Percentiles rank a stretch among this genome's conserved stretches.
Evolutionary conservation across 2,113 vertebrate genomes (phyloP).

Genomic region (Cavia porcellus): DNA sequence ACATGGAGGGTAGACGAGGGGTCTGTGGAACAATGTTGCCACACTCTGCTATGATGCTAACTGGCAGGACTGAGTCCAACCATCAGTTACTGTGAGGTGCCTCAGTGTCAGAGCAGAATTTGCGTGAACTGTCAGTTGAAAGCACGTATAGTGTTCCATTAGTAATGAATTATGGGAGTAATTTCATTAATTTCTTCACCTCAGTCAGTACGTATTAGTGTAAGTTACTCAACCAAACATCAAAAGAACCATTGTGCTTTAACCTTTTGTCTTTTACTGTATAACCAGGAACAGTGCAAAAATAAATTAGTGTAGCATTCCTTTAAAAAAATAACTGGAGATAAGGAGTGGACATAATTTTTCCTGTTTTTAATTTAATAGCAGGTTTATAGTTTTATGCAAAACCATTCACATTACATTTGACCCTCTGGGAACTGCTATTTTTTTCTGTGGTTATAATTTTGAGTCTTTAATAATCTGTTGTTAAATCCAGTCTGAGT

Average conservation of each 20-base stretch:
- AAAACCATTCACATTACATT: slow-evolving; percentile 88
- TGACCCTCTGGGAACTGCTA: slow-evolving; percentile 88
- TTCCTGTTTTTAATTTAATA: slow-evolving; percentile 91
- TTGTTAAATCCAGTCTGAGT: slow-evolving; percentile 89
- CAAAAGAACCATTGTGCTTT: slow-evolving; percentile 87
- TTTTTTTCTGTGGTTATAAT: slow-evolving; percentile 86
- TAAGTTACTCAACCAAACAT: slow-evolving; percentile 89
- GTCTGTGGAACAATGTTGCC: slow-evolving; percentile 52
- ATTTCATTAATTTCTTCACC: slow-evolving; percentile 91
- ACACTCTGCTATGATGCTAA: slow-evolving; percentile 64
- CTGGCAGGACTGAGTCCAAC: slow-evolving; percentile 63
- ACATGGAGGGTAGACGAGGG: slow-evolving; percentile 76
- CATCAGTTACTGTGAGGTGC: slow-evolving; percentile 70
- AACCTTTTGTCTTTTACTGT: slow-evolving; percentile 86
- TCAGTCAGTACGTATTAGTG: slow-evolving; percentile 86
- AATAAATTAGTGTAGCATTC: slow-evolving; percentile 87
- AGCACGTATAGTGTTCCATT: slow-evolving; percentile 86
- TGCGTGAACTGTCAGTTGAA: slow-evolving; percentile 83
- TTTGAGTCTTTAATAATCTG: slow-evolving; percentile 91
- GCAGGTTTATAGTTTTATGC: slow-evolving; percentile 91
- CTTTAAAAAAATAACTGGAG: slow-evolving; percentile 84
- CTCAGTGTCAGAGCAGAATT: slow-evolving; percentile 78
- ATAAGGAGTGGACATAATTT: slow-evolving; percentile 89
- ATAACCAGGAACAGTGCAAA: slow-evolving; percentile 85
- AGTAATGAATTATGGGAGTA: slow-evolving; percentile 89